Base-by-base conservation (phyloP, 2,797 vertebrate genomes). In the Sebastes wilsoni region DNA sequence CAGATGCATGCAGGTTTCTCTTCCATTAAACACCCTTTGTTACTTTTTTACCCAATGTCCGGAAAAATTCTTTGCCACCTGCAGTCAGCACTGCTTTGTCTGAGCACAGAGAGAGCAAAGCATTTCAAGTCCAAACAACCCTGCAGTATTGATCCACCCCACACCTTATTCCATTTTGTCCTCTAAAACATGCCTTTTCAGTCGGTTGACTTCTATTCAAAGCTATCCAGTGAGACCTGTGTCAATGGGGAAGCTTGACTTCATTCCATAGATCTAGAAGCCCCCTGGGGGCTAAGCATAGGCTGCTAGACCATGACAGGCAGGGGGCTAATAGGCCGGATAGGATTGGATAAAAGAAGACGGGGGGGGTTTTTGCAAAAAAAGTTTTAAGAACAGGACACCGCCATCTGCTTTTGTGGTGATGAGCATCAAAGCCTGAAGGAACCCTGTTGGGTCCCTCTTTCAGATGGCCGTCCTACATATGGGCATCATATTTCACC, bases 331-430 rank as follows among this genome's bases (percentile, higher is more conserved):
- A 96, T 95, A 94, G 94, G 89, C 87, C 82, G 82, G 89, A 92
- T 88, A 90, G 92, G 81, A 92, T 88, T 93, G 93, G 91, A 94
- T 93, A 94, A 94, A 94, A 93, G 89, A 81, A 77, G 70, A 67
- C 77, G 72, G 79, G 79, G 62, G 77, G 81, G 83, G 82, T 32
- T 74, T 81, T 78, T 77, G 36, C 32, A 79, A 87, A 82, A 89
- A 94, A 92, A 90, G 72, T 92, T 91, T 92, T 89, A 92, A 90
- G 88, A 93, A 84, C 88, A 88, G 94, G 91, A 90, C 86, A 91
- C 72, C 81, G 87, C 94, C 96, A 96, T 96, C 96, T 96, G 96
- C 94, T 96, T 96, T 96, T 95, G 95, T 95, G 92, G 88, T 93
- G 91, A 90, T 91, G 93, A 94, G 93, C 93, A 95, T 95, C 94